These are phyloP conservation scores for Apotomis betuletana DNA, from an alignment of 2,888 invertebrate species.

Conservation along the genomic window DNA sequence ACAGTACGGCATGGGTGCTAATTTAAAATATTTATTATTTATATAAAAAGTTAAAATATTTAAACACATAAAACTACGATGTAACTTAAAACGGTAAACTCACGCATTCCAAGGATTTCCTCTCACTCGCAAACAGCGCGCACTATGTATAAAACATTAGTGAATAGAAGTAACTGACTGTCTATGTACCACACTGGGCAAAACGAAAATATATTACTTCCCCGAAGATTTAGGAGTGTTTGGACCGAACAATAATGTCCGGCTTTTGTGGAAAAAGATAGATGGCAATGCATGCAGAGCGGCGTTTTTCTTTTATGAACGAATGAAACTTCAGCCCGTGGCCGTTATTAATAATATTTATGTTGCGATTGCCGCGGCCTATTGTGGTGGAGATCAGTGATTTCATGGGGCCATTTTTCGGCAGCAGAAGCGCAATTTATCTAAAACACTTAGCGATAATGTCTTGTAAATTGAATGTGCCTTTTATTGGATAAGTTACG, in stretches of 20 bases:
- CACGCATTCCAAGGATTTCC: not conserved
- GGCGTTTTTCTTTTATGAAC: conserved; percentile 81
- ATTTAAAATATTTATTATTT: no score
- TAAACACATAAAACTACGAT: no score
- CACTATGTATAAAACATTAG: conserved; percentile 78
- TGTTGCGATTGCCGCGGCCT: conserved; percentile 62
- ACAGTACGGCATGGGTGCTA: no score
- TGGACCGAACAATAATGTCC: conserved; percentile 85
- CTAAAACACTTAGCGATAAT: conserved; percentile 30
- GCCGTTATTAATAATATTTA: conserved; percentile 81
- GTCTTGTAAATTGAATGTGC: conserved; percentile 7
- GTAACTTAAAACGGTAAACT: not conserved
- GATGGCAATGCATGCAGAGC: conserved; percentile 82
- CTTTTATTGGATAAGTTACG: conserved; percentile 9
- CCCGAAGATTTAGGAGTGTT: conserved; percentile 84
- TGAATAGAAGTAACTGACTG: conserved; percentile 75
- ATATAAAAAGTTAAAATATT: no score
- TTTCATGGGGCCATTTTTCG: conserved; percentile 61
- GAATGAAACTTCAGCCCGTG: conserved; percentile 74
- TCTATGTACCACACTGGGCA: conserved; percentile 80
- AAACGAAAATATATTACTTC: conserved; percentile 85
- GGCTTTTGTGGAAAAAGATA: conserved; percentile 85
- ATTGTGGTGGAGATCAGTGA: conserved; percentile 65
- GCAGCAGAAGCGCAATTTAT: conserved; percentile 48
- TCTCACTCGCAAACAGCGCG: conserved; percentile 50